Evolutionary conservation across 2,888 invertebrate species (phyloP).

Genomic region (Noctua pronuba): DNA sequence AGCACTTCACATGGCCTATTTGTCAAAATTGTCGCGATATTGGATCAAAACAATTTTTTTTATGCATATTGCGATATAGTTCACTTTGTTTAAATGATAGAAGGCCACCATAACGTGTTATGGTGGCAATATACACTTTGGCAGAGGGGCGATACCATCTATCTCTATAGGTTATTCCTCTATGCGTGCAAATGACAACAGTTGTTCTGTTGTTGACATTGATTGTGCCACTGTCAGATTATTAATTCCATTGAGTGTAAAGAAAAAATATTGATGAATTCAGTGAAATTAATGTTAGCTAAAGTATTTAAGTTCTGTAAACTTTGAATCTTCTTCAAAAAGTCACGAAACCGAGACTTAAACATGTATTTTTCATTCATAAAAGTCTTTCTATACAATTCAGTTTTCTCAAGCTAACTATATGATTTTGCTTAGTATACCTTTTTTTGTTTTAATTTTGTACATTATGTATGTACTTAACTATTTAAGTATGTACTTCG

Average conservation of each 20-base stretch:
- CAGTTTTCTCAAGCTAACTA: not conserved
- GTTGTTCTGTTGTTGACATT: not conserved
- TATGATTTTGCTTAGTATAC: constrained; percentile 23
- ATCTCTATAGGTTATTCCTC: not conserved
- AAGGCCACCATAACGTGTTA: no score
- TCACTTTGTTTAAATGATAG: no score
- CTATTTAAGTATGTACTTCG: constrained; percentile 26
- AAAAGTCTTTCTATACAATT: not conserved
- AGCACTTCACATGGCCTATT: no score
- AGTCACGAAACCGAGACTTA: not conserved
- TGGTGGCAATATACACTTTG: no score
- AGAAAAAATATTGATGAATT: not conserved
- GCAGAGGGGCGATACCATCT: not conserved
- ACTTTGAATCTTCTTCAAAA: not conserved
- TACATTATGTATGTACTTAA: constrained; percentile 36
- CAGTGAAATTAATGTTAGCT: not conserved
- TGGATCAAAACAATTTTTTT: no score
- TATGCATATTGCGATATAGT: no score
- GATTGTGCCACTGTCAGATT: not conserved
- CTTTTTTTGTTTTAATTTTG: constrained; percentile 37
- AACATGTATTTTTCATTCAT: not conserved
- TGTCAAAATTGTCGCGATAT: no score
- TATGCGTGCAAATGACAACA: not conserved
- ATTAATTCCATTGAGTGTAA: not conserved
- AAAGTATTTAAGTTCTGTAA: not conserved